Evolutionary conservation across 2,888 invertebrate genomes (phyloP).

Genomic region (Ennomos fuscantarius): DNA sequence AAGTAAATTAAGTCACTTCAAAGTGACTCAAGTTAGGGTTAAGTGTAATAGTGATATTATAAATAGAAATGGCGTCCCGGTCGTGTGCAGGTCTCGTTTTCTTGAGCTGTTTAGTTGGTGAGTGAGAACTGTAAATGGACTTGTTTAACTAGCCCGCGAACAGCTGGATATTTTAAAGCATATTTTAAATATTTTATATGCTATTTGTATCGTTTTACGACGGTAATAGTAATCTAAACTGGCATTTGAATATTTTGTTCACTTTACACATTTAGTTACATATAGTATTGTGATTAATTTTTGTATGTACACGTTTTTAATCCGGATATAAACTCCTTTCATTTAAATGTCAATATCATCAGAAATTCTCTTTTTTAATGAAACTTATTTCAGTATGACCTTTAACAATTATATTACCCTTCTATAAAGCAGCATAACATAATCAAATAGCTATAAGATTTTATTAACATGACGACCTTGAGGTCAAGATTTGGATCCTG

Average conservation of each 20-base stretch:
- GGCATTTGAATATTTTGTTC: no score
- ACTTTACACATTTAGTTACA: no score
- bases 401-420: slow-evolving; percentile 39
- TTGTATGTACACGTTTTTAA: no score
- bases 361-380: slow-evolving; percentile 6
- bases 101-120: slow-evolving; percentile 72
- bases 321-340: no score
- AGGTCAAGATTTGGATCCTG: slow-evolving; percentile 46
- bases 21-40: slow-evolving; percentile 67
- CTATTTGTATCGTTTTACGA: no score
- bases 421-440: slow-evolving; percentile 40
- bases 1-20: slow-evolving; percentile 64
- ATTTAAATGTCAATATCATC: no score
- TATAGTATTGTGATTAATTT: no score
- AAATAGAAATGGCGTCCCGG: slow-evolving; percentile 74
- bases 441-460: slow-evolving; percentile 46
- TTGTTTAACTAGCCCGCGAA: background rate
- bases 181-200: background rate
- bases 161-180: background rate
- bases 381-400: slow-evolving; percentile 43
- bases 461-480: slow-evolving; percentile 53
- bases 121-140: slow-evolving; percentile 46
- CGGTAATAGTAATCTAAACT: no score
- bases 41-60: slow-evolving; percentile 59
- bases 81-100: slow-evolving; percentile 64